These are phyloP conservation scores for Paramacrobiotus metropolitanus DNA, from an alignment of 1,140 invertebrate species.

Conservation along the genomic window DNA sequence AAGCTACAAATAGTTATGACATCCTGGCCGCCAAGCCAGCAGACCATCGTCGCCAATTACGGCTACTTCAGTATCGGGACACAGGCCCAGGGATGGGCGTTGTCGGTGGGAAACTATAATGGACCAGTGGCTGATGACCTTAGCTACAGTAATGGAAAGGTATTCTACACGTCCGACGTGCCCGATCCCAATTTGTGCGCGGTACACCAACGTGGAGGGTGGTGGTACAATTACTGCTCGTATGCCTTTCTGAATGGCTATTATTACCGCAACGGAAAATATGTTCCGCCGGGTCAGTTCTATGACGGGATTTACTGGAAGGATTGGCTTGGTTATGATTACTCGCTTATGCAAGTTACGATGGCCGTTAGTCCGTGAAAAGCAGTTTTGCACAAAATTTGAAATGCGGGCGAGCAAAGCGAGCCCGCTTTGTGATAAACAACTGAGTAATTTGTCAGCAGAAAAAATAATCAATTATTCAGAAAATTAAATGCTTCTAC, in stretches of 20 bases:
- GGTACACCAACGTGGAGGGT: constrained; percentile 11
- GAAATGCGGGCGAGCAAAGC: too few species aligned
- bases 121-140: constrained; percentile 14
- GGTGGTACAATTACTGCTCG: constrained; percentile 20
- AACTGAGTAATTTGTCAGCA: too few species aligned
- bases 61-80: constrained; percentile 12
- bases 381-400: too few species aligned
- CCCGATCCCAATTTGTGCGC: constrained; percentile 18
- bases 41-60: constrained; percentile 11
- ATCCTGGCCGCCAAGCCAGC: constrained; percentile 11
- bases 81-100: constrained; percentile 6
- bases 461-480: too few species aligned
- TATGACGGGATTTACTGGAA: constrained; percentile 19
- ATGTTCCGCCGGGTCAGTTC: constrained; percentile 12
- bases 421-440: too few species aligned
- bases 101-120: constrained; percentile 10
- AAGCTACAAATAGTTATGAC: constrained; percentile 13
- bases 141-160: constrained; percentile 15
- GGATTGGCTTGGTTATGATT: constrained; percentile 15
- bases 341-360: constrained; percentile 15
- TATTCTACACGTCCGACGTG: constrained; percentile 19
- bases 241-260: constrained; percentile 15
- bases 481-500: too few species aligned
- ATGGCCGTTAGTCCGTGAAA: constrained; percentile 12
- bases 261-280: constrained; percentile 16